phyloP scores from a whole-genome alignment of 2,888 invertebrate genomes.

The Lasius platythorax region DNA sequence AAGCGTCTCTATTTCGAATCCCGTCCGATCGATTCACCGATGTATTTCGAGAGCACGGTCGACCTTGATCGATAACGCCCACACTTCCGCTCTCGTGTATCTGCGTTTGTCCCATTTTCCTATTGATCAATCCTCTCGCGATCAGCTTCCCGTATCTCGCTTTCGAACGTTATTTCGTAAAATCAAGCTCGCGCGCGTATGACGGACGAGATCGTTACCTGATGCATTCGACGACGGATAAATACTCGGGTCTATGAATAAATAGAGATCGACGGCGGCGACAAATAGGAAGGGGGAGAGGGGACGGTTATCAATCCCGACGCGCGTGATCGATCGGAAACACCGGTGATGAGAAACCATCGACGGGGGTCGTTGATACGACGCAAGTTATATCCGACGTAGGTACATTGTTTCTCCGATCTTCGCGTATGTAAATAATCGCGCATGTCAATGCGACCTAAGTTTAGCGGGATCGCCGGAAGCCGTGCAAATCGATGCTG shows the following conservation, averaged over 20 bases:
- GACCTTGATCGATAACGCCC: constrained; percentile 74
- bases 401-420: constrained; percentile 52
- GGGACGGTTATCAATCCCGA: background rate
- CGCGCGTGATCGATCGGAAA: constrained; percentile 28
- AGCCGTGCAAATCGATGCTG: background rate
- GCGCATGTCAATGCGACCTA: constrained; percentile 72
- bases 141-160: background rate
- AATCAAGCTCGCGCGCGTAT: background rate
- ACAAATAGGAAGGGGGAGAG: background rate
- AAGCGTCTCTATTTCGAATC: constrained; percentile 75
- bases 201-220: background rate
- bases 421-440: constrained; percentile 72
- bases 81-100: constrained; percentile 58
- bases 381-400: constrained; percentile 39
- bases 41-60: constrained; percentile 76
- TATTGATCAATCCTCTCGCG: background rate
- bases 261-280: constrained; percentile 7
- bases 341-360: constrained; percentile 10
- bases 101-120: constrained; percentile 41
- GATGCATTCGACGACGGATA: background rate
- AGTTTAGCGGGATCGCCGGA: constrained; percentile 65
- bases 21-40: constrained; percentile 75
- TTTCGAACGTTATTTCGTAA: background rate
- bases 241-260: background rate
- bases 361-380: constrained; percentile 34